A percentile compares a stretch with the other conserved stretches of the same genome.
These are phyloP conservation scores for Zaprionus ornatus DNA, from an alignment of 1,140 invertebrate genomes.

Conservation along the genomic window DNA sequence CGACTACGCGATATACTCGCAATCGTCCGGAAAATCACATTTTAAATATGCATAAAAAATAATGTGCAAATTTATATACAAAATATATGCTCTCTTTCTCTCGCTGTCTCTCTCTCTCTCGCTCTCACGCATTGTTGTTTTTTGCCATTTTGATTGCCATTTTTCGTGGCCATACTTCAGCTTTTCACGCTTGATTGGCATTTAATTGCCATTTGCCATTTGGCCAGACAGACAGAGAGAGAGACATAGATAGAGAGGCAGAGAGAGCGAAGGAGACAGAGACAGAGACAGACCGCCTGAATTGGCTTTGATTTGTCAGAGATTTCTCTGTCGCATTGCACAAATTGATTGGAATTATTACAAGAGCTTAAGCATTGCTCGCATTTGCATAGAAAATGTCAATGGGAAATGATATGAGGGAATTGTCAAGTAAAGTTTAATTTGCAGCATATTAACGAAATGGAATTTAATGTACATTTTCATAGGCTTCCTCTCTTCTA, in stretches of 20 bases:
- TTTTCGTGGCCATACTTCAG: constrained; percentile 55
- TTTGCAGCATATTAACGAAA: neutral
- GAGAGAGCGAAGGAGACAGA: neutral
- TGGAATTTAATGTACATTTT: neutral
- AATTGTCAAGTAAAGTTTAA: neutral
- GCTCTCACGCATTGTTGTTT: constrained; percentile 1
- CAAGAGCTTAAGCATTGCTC: constrained; percentile 18
- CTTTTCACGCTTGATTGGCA: constrained; percentile 74
- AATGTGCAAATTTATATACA: constrained; percentile 45
- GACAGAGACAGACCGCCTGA: constrained; percentile 31
- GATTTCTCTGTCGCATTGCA: constrained; percentile 16
- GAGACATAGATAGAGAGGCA: neutral
- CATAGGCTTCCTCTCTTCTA: neutral
- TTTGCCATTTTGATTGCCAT: constrained; percentile 21
- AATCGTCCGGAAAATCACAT: constrained; percentile 50
- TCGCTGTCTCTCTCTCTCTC: neutral
- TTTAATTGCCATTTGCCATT: constrained; percentile 69
- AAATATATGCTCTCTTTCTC: constrained; percentile 14
- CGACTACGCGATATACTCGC: neutral
- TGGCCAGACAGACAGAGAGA: neutral
- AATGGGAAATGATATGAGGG: neutral
- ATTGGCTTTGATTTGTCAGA: constrained; percentile 21
- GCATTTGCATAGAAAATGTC: neutral
- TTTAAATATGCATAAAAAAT: constrained; percentile 44
- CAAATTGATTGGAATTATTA: constrained; percentile 23